These are phyloP conservation scores for Butorides virescens DNA, from an alignment of 2,113 vertebrate genomes.

Conservation along the genomic window DNA sequence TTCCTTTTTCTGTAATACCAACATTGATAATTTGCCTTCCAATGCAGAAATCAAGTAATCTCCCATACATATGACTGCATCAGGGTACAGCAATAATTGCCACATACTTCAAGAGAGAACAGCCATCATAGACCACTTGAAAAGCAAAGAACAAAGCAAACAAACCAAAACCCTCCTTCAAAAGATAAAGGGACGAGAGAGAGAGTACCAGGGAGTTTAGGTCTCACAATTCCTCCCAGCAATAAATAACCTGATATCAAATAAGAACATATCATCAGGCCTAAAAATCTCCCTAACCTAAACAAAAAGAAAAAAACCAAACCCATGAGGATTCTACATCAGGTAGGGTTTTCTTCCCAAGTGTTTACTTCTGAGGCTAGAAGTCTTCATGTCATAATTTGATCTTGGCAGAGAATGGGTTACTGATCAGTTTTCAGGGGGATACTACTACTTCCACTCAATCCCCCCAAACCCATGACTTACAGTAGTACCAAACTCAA, in stretches of 20 bases:
- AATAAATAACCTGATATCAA: not conserved
- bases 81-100: not conserved
- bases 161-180: not conserved
- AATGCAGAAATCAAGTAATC: not conserved
- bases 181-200: not conserved
- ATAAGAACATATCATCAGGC: not conserved
- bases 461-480: not conserved
- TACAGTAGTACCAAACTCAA: not conserved
- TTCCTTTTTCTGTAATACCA: conserved; percentile 86
- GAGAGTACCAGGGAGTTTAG: not conserved
- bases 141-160: not conserved
- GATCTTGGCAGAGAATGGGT: not conserved
- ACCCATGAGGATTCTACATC: not conserved
- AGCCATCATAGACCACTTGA: not conserved
- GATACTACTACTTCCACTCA: not conserved
- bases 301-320: not conserved
- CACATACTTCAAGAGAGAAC: not conserved
- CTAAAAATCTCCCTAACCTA: not conserved
- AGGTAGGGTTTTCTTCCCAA: not conserved
- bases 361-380: not conserved
- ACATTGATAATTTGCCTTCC: not conserved
- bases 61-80: not conserved
- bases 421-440: not conserved
- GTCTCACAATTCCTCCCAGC: not conserved
- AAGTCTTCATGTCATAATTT: not conserved